A percentile compares a stretch with the other conserved stretches of the same genome.
Evolutionary conservation across 2,888 invertebrate species (phyloP).

Genomic region (Leptogaster cylindrica): DNA sequence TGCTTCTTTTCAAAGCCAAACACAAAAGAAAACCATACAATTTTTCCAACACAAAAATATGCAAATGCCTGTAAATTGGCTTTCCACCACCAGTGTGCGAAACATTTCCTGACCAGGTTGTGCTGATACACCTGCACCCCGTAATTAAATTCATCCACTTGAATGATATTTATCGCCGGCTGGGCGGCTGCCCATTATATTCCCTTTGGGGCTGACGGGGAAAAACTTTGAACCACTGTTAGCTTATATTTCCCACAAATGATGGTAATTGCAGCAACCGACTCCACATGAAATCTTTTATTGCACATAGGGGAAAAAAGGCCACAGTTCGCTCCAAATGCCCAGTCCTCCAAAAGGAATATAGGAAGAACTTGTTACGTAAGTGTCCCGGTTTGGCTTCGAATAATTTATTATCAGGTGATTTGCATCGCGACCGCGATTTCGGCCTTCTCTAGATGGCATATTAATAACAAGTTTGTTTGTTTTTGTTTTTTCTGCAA

Average conservation of each 20-base stretch:
- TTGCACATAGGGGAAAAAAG: constrained; percentile 33
- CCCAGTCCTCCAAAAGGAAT: background rate
- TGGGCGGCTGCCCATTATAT: constrained; percentile 29
- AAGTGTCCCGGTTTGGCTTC: constrained; percentile 7
- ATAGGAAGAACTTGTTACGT: constrained; percentile 25
- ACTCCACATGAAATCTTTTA: constrained; percentile 38
- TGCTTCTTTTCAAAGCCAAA: too few species aligned
- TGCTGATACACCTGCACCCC: constrained; percentile 26
- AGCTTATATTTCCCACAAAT: constrained; percentile 34
- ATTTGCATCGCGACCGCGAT: constrained; percentile 9
- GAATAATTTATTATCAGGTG: constrained; percentile 31
- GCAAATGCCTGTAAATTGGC: constrained; percentile 18
- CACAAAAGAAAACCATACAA: too few species aligned
- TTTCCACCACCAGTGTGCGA: background rate
- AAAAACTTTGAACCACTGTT: constrained; percentile 38
- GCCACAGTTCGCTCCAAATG: background rate
- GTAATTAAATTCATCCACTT: constrained; percentile 41
- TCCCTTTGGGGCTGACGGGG: constrained; percentile 30
- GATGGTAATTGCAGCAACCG: constrained; percentile 39
- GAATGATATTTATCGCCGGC: constrained; percentile 38
- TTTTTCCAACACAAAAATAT: constrained; percentile 21
- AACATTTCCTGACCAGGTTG: constrained; percentile 3
- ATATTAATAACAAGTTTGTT: constrained; percentile 28
- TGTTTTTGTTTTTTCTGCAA: too few species aligned
- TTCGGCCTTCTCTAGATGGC: constrained; percentile 19